Base-by-base conservation (phyloP, 1,140 invertebrate species). In the Orchesella cincta region DNA sequence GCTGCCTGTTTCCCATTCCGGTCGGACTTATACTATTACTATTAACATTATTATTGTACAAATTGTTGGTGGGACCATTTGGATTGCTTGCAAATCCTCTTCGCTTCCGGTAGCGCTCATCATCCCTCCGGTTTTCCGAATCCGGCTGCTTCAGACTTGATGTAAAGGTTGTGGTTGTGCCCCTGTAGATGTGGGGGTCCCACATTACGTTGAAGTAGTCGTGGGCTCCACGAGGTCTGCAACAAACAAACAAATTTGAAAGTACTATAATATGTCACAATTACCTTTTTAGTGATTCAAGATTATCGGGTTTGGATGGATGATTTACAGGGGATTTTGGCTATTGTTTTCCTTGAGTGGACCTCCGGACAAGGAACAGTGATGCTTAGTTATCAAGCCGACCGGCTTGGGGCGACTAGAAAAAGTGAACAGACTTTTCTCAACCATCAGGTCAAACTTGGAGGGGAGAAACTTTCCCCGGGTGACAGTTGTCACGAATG, bases 361-460 rank as follows among this genome's bases (percentile, higher is more conserved):
- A 5, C 34, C 33, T 1, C 5, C 34, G 2, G n/a, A 1, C 1
- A 79, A 52, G 23, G 81, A 79, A 51, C 77, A 80, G 14, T 76
- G 73, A 35, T 80, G 81, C 36, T 57, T 36, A 0, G 74, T 36
- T 35, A 79, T 34, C 14, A 78, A 28, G 1, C 76, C 76, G 0
- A 82, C 78, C 14, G 81, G 76, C 64, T 76, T 39, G 1, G 81
- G 81, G 14, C 79, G 77, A 73, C 79, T 80, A 31, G 81, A 79
- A 54, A 80, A 82, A 16, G 79, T 82, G 75, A 80, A 82, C 23
- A 82, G 35, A 52, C 73, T 79, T 51, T 72, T 46, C 31, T 82
- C 81, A 1, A 82, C 79, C 74, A 82, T 74, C 23, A 82, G 74
- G 73, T 82, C 81, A 75, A 82, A 82, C 62, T 82, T 82, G 3